Conservation (phyloP, 2,113 vertebrate species). For the Nerophis ophidion region DNA sequence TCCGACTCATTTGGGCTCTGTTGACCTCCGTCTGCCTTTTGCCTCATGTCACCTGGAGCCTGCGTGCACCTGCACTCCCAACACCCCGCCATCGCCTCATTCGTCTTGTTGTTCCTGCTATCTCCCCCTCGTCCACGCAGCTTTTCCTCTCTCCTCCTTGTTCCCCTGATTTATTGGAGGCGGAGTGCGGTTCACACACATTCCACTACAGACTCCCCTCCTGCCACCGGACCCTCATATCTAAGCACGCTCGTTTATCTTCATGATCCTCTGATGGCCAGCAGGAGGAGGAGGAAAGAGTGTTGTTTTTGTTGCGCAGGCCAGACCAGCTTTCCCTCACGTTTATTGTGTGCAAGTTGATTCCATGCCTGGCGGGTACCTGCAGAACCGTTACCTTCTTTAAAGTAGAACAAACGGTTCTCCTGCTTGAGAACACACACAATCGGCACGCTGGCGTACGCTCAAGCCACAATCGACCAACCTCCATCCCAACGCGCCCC, state of each 20-base stretch:
- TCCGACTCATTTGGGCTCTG: conserved; percentile 6
- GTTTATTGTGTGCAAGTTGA: conserved; percentile 32
- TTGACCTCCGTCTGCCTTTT: conserved; percentile 12
- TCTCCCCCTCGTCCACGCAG: conserved; percentile 29
- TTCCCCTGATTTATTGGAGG: conserved; percentile 63
- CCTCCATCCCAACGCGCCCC: conserved; percentile 45
- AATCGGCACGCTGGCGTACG: conserved; percentile 37
- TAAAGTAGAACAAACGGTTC: conserved; percentile 57
- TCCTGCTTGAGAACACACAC: conserved; percentile 55
- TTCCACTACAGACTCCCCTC: conserved; percentile 54
- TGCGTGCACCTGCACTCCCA: conserved; percentile 33
- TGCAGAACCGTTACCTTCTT: neutral
- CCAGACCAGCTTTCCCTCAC: conserved; percentile 31
- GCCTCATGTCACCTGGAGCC: conserved; percentile 3
- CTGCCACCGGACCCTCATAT: conserved; percentile 56
- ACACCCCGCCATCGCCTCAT: conserved; percentile 35
- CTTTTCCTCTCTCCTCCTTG: conserved; percentile 42
- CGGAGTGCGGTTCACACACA: conserved; percentile 67
- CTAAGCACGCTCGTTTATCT: conserved; percentile 52
- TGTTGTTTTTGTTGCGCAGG: conserved; percentile 47
- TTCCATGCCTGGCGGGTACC: conserved; percentile 69
- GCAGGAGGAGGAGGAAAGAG: conserved; percentile 30
- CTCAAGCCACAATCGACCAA: conserved; percentile 52
- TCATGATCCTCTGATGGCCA: conserved; percentile 43
- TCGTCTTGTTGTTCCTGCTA: conserved; percentile 39